Percentiles rank a stretch among this genome's conserved stretches.
Conservation (phyloP, 2,888 invertebrate species). For the Encarsia formosa region DNA sequence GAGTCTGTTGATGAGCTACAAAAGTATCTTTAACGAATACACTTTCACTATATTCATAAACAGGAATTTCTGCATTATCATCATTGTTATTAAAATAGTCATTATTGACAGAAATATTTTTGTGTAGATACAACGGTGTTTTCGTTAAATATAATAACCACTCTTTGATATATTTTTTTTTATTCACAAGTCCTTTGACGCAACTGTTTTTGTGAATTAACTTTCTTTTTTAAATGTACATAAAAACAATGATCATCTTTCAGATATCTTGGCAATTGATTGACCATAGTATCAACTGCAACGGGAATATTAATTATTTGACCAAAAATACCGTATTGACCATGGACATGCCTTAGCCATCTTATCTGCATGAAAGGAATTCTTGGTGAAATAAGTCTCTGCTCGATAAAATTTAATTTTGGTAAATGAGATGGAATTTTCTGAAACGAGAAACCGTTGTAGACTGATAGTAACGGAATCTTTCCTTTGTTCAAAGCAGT, state of each 20-base stretch:
- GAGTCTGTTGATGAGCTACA: conserved; percentile 27
- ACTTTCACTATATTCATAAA: conserved; percentile 25
- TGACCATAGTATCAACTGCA: conserved; percentile 15
- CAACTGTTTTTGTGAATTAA: conserved; percentile 32
- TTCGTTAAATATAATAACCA: conserved; percentile 30
- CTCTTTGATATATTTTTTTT: conserved; percentile 27
- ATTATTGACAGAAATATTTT: conserved; percentile 4
- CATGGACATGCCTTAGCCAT: conserved; percentile 8
- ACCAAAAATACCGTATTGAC: conserved; percentile 14
- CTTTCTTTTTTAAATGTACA: conserved; percentile 32
- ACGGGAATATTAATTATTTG: conserved; percentile 23
- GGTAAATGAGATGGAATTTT: conserved; percentile 17
- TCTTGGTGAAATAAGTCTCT: conserved; percentile 20
- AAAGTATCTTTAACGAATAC: conserved; percentile 25
- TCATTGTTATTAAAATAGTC: neutral
- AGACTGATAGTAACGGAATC: neutral
- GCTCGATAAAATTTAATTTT: conserved; percentile 10
- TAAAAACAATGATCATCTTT: conserved; percentile 36
- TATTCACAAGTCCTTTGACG: conserved; percentile 31
- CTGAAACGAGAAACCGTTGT: conserved; percentile 2
- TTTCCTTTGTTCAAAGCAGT: neutral
- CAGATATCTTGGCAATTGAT: conserved; percentile 26
- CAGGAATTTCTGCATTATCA: neutral
- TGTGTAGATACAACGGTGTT: conserved; percentile 23
- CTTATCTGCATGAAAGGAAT: conserved; percentile 18